Base-by-base conservation (phyloP, 2,888 invertebrate genomes). In the Colletes collaris region DNA sequence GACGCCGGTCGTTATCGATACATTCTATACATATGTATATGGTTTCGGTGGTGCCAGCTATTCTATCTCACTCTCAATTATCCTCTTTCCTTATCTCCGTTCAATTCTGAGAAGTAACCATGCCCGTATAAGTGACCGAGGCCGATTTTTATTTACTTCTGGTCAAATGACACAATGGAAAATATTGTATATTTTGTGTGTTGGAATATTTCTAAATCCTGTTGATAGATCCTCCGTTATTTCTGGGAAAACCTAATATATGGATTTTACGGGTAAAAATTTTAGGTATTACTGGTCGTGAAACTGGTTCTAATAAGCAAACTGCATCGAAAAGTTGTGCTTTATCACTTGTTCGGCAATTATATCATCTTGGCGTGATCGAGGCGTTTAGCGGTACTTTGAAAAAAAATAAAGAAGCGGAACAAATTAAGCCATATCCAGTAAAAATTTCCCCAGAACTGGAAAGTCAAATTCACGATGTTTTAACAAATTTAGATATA, bases 261-360 rank as follows among this genome's bases (percentile, higher is more conserved):
- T 44, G 3, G 7, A 10, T 7, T 65, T 46, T 16, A 11, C 5
- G 19, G 11, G 8, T 11, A 10, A 0, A 2, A 19, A 60, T 74
- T 84, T 73, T 52, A 94, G 94, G 88, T 80, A 89, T 94, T 60
- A 93, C 92, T 79, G 98, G 98, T 0, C 95, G 98, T 70, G 99
- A 99, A 93, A 97, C 97, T 10, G 99, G 98, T 0, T 99, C 99
- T 0, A 99, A 98, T 92, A 99, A 99, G 92, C 98, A 98, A 92
- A 96, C 97, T 0, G 99, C 99, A 0, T 98, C 98, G 90, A 98
- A 99, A 93, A 98, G 98, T 27, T 99, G 99, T 92, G 99, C 99
- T 0, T 93, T 99, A 53, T 99, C 99, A 0, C 94, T 99, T 16
- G 98, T 99, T 0, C 94, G 99, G 2, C 99, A 99, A 90, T 93